Base-by-base conservation (phyloP, 2,113 vertebrate species). In the Gadus macrocephalus region DNA sequence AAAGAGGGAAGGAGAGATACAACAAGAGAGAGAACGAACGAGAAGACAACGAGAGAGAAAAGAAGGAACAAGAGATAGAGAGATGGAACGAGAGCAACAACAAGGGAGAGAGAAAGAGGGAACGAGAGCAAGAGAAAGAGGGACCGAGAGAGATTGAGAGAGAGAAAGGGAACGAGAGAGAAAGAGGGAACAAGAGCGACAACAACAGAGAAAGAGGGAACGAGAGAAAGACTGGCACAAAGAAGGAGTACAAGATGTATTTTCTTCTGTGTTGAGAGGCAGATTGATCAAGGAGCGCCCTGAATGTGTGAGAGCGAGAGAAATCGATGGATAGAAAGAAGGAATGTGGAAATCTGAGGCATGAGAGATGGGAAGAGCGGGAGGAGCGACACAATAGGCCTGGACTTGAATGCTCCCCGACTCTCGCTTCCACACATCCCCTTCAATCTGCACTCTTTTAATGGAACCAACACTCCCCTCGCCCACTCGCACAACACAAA, bases 361-460 rank as follows among this genome's bases (percentile, higher is more conserved):
- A 61, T 73, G 68, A 76, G 56, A 76, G 80, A 76, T 35, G 31
- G 64, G 66, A 62, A 49, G 42, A 35, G 31, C 31, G 38, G 64
- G 42, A 53, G 59, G 62, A 66, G 68, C 53, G 74, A 75, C 80
- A 90, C 87, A 89, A 89, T 84, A 71, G 81, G 82, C 86, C 83
- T 67, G 75, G 80, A 86, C 83, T 81, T 86, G 85, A 90, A 90
- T 85, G 88, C 86, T 85, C 76, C 74, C 81, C 81, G 73, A 88
- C 81, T 82, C 80, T 87, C 82, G 71, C 85, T 86, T 87, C 84
- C 79, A 85, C 85, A 90, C 86, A 86, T 86, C 86, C 82, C 79
- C 84, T 86, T 88, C 89, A 87, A 89, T 90, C 86, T 88, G 83
- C 82, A 87, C 78, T 85, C 86, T 83, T 49, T 83, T 87, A 90